Evolutionary conservation across 1,140 invertebrate genomes (phyloP).

Genomic region (Doryteuthis pealeii): DNA sequence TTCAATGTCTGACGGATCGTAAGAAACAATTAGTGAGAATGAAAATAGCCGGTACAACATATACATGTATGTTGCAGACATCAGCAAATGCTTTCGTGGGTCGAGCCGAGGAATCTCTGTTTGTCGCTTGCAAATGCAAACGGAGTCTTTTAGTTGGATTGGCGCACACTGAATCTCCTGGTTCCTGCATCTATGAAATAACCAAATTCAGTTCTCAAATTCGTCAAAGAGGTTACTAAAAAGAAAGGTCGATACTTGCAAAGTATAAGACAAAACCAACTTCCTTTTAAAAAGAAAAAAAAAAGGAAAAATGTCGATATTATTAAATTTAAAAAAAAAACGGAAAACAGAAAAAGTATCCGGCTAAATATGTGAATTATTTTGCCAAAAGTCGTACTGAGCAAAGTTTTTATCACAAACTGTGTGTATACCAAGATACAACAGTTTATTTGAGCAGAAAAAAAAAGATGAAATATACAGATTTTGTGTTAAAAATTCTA

Average conservation of each 20-base stretch:
- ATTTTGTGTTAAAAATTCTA: too few species aligned
- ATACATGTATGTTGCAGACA: conserved; percentile 17
- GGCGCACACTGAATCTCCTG: conserved; percentile 19
- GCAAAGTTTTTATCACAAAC: too few species aligned
- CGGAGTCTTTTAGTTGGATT: conserved; percentile 22
- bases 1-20: conserved; percentile 13
- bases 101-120: conserved; percentile 17
- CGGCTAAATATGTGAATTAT: too few species aligned
- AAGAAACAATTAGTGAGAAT: background rate
- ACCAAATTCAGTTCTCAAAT: conserved; percentile 18
- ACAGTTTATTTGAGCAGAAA: too few species aligned
- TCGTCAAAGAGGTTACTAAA: conserved; percentile 11
- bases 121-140: conserved; percentile 21
- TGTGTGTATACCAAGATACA: too few species aligned
- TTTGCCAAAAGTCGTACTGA: too few species aligned
- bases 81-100: conserved; percentile 20
- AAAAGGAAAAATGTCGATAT: too few species aligned
- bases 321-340: too few species aligned
- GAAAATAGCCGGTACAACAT: background rate
- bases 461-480: too few species aligned
- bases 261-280: too few species aligned
- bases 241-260: conserved; percentile 15
- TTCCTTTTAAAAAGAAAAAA: too few species aligned
- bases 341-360: too few species aligned
- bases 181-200: conserved; percentile 29